Percentiles rank a stretch among this genome's conserved stretches.
Evolutionary conservation across 2,113 vertebrate species (phyloP).

Genomic region (Bambusicola thoracicus): DNA sequence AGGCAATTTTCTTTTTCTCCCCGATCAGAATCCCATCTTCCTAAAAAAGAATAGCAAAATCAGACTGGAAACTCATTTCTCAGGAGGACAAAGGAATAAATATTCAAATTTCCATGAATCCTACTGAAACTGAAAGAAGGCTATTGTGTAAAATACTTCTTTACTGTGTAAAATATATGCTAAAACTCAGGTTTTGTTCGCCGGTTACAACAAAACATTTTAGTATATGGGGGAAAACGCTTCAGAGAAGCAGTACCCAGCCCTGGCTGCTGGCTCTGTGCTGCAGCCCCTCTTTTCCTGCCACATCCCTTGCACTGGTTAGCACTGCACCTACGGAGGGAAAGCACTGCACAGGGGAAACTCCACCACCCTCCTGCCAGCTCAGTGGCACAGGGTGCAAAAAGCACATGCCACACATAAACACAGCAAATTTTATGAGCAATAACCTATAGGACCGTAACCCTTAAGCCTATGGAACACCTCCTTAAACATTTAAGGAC

Average conservation of each 20-base stretch:
- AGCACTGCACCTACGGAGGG: neutral
- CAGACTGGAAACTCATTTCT: neutral
- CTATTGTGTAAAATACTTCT: neutral
- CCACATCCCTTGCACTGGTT: accelerated
- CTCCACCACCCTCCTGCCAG: neutral
- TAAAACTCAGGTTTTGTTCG: neutral
- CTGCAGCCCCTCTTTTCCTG: neutral
- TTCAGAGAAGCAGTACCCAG: neutral
- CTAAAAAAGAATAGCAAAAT: neutral
- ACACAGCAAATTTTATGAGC: neutral
- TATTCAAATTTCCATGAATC: neutral
- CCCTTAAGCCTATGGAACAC: neutral
- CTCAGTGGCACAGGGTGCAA: neutral
- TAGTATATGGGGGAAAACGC: neutral
- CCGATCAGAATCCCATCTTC: neutral
- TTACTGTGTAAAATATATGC: neutral
- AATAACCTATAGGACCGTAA: neutral
- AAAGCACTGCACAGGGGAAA: neutral
- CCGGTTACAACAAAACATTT: neutral
- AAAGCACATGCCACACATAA: accelerated
- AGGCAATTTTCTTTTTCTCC: neutral
- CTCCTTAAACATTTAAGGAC: neutral
- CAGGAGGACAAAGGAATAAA: neutral
- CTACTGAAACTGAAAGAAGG: neutral
- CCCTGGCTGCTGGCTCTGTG: neutral